Conservation (phyloP, 2,797 vertebrate genomes). For the Hoplostethus atlanticus region DNA sequence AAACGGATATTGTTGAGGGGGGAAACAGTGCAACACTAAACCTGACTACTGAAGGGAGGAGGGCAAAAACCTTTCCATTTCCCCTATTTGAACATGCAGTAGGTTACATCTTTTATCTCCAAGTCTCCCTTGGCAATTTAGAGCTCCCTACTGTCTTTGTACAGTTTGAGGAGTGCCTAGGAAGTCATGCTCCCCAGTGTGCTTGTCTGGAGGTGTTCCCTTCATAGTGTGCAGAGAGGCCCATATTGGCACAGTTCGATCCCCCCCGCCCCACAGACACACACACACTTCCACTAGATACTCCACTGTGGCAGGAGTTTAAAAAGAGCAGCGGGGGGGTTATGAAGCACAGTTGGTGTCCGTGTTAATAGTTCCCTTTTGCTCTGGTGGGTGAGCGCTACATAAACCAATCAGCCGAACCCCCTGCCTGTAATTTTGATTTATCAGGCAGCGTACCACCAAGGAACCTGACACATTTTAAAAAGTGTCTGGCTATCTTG, state of each 20-base stretch:
- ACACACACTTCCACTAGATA: conserved; percentile 32
- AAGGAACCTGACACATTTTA: conserved; percentile 30
- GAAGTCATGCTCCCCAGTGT: conserved; percentile 21
- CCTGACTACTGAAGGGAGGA: conserved; percentile 26
- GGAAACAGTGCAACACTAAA: conserved; percentile 36
- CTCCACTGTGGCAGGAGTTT: conserved; percentile 33
- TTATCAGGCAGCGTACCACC: conserved; percentile 15
- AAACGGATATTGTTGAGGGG: conserved; percentile 51
- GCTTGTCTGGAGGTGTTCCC: conserved; percentile 37
- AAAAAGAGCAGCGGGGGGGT: conserved; percentile 35
- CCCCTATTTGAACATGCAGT: conserved; percentile 52
- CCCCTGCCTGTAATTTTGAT: conserved; percentile 32
- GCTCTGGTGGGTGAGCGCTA: conserved; percentile 23
- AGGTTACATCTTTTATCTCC: conserved; percentile 57
- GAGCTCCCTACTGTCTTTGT: conserved; percentile 45
- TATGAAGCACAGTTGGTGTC: conserved; percentile 27
- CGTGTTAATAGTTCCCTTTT: conserved; percentile 32
- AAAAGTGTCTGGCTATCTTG: conserved; percentile 17
- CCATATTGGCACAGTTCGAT: conserved; percentile 24
- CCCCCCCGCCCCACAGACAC: background rate
- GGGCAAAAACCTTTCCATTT: conserved; percentile 41
- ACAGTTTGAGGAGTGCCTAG: conserved; percentile 24
- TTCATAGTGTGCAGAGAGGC: conserved; percentile 27
- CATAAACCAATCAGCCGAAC: conserved; percentile 38
- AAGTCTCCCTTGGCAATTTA: conserved; percentile 27